Base-by-base conservation (phyloP, 2,888 invertebrate genomes). In the Ophion costatus region DNA sequence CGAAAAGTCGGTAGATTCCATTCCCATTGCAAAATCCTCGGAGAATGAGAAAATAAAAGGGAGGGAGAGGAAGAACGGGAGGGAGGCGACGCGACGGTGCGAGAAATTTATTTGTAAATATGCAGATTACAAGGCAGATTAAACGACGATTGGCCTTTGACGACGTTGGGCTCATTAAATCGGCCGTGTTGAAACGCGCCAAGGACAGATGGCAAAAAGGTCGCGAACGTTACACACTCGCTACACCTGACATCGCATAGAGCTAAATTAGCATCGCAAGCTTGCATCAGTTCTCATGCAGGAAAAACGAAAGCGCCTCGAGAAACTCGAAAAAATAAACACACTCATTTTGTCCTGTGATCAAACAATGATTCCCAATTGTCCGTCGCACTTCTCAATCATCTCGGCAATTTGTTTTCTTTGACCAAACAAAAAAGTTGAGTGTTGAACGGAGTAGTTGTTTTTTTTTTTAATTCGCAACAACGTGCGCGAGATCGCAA, bases 31-130 rank as follows among this genome's bases (percentile, higher is more conserved):
- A 42, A n/a, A 74, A 79, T 38, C 17, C 10, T 14, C n/a, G n/a
- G n/a, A 51, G 33, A n/a, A 63, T 56, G 42, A 17, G 9, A 45
- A 33, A 64, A 57, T 51, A 11, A 57, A 29, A 20, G 42, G 33
- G 75, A 75, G 42, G 29, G 51, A 61, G 33, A 78, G 29, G 51
- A 59, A 67, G 38, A 24, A 20, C 11, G 24, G 69, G 64, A 61
- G 38, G n/a, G 20, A 74, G 45, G 24, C 74, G 17, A 29, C 51
- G 29, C 24, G 20, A 61, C 70, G 71, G 71, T 74, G 74, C 73
- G 73, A 66, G 61, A 83, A 20, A 63, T 79, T 77, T 74, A 83
- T 38, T 74, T 83, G 83, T 79, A 83, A 79, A 83, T 83, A 79
- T 70, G 24, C 56, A 61, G 69, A 63, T 79, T 51, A 82, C 73